Base-by-base conservation (phyloP, 2,797 vertebrate genomes). In the Luscinia luscinia region DNA sequence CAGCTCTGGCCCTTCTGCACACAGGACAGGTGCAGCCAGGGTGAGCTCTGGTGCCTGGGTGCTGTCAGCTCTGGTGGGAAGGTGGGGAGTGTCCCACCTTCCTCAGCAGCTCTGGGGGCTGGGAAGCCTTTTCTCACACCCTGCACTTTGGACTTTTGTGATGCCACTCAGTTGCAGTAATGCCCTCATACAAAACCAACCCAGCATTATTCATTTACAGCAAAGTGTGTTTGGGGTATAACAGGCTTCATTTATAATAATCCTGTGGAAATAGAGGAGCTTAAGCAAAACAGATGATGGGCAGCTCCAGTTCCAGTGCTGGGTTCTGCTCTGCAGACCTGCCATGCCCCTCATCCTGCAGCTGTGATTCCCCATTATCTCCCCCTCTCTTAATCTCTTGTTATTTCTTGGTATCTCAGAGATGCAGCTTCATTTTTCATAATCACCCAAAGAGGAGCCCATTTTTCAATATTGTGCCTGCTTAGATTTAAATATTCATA, bases 401-500 rank as follows among this genome's bases (percentile, higher is more conserved):
- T 66, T 72, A 54, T 55, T 67, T 70, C 61, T 61, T 19, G 61
- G 78, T 64, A 21, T 58, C 75, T 85, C 16, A 0, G 19, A 43
- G 61, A 67, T 84, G 57, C 70, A 49, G 59, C 74, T 89, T 84
- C 45, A 8, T 87, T 92, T 89, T 70, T 83, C 69, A 68, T 45
- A 66, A 48, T 62, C 36, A 1, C 19, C n/a, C 49, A 38, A 40
- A 89, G 30, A 83, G 41, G 70, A 93, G 61, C n/a, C 22, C 38
- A 10, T 68, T 66, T 91, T 68, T 93, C 87, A 85, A 27, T 86
- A 66, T 66, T 72, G 54, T 87, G 76, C 72, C 76, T 77, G n/a
- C 68, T 89, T 38, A 55, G 32, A 48, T 91, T 93, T 85, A 96
- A 94, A 90, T 95, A 95, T 96, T 95, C 75, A 95, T 94, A 64